A percentile compares a stretch with the other conserved stretches of the same genome.
Conservation (phyloP, 2,888 invertebrate species). For the Venusia cambrica region DNA sequence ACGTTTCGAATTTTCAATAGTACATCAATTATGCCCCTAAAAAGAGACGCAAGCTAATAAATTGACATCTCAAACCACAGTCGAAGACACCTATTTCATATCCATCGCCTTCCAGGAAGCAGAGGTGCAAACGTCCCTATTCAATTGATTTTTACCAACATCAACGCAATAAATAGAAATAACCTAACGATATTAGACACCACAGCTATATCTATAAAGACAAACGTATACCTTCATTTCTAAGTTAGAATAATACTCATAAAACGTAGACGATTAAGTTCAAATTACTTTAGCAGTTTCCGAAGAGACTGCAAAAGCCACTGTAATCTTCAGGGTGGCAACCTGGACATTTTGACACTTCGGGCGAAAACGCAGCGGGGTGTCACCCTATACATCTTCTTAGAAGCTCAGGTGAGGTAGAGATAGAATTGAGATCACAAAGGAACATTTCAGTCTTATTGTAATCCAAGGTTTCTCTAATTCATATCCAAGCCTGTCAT, state of each 20-base stretch:
- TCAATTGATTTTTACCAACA: slow-evolving; percentile 47
- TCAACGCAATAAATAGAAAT: slow-evolving; percentile 56
- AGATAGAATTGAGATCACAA: slow-evolving; percentile 56
- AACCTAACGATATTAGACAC: slow-evolving; percentile 56
- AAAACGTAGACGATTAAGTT: slow-evolving; percentile 5
- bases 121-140: slow-evolving; percentile 62
- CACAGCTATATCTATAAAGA: slow-evolving; percentile 44
- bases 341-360: slow-evolving; percentile 77
- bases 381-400: slow-evolving; percentile 64
- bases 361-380: slow-evolving; percentile 73
- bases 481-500: too few species aligned
- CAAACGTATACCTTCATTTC: slow-evolving; percentile 1
- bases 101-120: slow-evolving; percentile 57
- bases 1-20: too few species aligned
- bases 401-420: slow-evolving; percentile 68
- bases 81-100: slow-evolving; percentile 65
- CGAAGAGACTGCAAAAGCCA: slow-evolving; percentile 5
- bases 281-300: slow-evolving; percentile 7
- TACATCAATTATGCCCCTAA: too few species aligned
- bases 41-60: too few species aligned
- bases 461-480: slow-evolving; percentile 36
- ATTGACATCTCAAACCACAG: slow-evolving; percentile 41
- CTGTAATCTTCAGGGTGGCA: slow-evolving; percentile 50
- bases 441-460: slow-evolving; percentile 64
- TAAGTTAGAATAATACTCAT: slow-evolving; percentile 5